A percentile compares a stretch with the other conserved stretches of the same genome.
phyloP scores from a whole-genome alignment of 2,113 vertebrate species.

The Brienomyrus longianalis region DNA sequence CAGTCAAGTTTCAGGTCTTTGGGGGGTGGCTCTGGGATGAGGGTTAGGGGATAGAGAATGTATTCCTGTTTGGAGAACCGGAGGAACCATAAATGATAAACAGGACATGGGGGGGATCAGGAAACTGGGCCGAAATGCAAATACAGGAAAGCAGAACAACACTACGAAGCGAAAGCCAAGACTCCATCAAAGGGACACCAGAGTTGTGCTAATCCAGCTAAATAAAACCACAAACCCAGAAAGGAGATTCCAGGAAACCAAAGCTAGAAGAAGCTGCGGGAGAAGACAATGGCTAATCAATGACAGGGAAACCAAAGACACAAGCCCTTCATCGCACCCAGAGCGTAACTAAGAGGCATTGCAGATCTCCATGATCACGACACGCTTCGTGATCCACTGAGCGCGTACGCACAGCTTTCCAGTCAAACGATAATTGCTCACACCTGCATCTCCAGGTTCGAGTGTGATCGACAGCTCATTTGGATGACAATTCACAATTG shows the following conservation, averaged over 20 bases:
- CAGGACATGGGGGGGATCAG: neutral
- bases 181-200: neutral
- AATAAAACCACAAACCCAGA: neutral
- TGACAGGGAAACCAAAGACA: neutral
- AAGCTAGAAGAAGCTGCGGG: neutral
- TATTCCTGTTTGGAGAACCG: neutral
- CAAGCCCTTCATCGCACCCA: neutral
- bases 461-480: constrained; percentile 43
- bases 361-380: neutral
- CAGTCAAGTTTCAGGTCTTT: neutral
- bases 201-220: neutral
- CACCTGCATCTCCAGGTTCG: constrained; percentile 44
- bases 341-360: neutral
- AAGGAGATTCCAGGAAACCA: neutral
- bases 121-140: neutral
- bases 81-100: neutral
- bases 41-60: neutral
- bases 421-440: constrained; percentile 30
- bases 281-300: neutral
- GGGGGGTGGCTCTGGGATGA: neutral
- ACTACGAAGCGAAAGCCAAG: neutral
- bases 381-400: neutral
- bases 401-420: neutral
- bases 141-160: neutral
- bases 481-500: constrained; percentile 41